Evolutionary conservation across 92 coral and sea anemone species (phyloP).

Genomic region (Galaxea fascicularis): DNA sequence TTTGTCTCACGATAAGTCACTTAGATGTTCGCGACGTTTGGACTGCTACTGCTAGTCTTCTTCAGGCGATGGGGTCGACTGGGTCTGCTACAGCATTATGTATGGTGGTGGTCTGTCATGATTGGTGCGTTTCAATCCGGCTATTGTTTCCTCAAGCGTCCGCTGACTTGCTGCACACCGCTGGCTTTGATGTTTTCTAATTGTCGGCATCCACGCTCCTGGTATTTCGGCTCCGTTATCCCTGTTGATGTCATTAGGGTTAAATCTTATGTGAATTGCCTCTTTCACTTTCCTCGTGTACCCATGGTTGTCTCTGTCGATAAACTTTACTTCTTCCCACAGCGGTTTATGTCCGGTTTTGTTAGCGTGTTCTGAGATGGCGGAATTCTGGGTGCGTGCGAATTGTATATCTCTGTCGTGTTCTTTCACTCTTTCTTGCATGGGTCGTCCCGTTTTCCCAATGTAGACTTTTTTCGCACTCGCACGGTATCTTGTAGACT

Average conservation of each 20-base stretch:
- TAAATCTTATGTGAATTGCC: neutral
- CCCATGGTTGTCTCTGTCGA: neutral
- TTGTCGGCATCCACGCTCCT: neutral
- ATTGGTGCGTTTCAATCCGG: neutral
- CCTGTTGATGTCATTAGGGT: no score
- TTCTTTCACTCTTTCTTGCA: conserved; percentile 18
- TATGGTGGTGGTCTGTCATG: neutral
- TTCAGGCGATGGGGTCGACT: no score
- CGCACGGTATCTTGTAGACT: conserved; percentile 49
- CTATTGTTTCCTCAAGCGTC: neutral
- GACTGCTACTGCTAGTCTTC: no score
- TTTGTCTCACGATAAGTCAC: no score
- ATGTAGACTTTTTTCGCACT: no score
- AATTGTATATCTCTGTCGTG: conserved; percentile 1
- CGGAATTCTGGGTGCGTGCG: no score
- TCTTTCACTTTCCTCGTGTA: conserved; percentile 24
- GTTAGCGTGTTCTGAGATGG: no score
- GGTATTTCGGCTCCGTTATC: no score
- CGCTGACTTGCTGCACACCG: no score
- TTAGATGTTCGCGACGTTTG: no score
- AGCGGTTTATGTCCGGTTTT: neutral
- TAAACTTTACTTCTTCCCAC: neutral
- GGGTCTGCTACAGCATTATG: no score
- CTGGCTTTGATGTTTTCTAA: neutral
- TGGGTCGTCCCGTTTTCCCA: conserved; percentile 23